phyloP scores from a whole-genome alignment of 1,140 invertebrate species.

The Bombus waltoni region DNA sequence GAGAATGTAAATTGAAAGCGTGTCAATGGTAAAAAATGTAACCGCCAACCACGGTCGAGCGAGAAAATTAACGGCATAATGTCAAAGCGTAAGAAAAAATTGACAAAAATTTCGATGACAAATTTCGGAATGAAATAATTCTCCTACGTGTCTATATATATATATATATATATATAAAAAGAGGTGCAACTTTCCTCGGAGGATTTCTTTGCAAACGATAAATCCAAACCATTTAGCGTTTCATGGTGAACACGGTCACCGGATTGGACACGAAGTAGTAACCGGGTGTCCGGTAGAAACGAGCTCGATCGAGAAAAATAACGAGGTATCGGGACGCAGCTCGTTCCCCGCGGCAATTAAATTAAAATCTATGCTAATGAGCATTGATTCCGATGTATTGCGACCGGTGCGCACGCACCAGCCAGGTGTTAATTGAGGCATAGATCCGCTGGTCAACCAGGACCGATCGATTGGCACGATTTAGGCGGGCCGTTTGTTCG shows the following conservation, averaged over 20 bases:
- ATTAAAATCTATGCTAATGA: constrained; percentile 47
- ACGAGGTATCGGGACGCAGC: neutral
- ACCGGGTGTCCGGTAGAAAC: neutral
- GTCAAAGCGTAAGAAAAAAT: too few species aligned
- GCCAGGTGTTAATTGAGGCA: constrained; percentile 45
- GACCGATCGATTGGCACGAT: constrained; percentile 56
- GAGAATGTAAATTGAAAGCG: too few species aligned
- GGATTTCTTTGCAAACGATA: neutral
- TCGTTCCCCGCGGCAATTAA: neutral
- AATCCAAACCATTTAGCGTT: neutral
- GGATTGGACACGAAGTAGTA: neutral
- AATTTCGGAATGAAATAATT: neutral
- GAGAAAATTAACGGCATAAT: too few species aligned
- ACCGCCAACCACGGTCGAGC: too few species aligned
- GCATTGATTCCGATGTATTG: constrained; percentile 17
- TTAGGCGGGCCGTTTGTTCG: constrained; percentile 59
- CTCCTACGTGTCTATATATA: too few species aligned
- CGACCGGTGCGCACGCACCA: constrained; percentile 2
- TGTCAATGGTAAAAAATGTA: too few species aligned
- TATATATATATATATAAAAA: too few species aligned
- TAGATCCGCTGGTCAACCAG: constrained; percentile 57
- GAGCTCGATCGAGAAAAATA: neutral
- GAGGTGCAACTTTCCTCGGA: too few species aligned
- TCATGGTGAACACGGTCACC: neutral
- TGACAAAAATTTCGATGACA: too few species aligned